These are phyloP conservation scores for Clarias gariepinus DNA, from an alignment of 2,113 vertebrate species.

Conservation along the genomic window DNA sequence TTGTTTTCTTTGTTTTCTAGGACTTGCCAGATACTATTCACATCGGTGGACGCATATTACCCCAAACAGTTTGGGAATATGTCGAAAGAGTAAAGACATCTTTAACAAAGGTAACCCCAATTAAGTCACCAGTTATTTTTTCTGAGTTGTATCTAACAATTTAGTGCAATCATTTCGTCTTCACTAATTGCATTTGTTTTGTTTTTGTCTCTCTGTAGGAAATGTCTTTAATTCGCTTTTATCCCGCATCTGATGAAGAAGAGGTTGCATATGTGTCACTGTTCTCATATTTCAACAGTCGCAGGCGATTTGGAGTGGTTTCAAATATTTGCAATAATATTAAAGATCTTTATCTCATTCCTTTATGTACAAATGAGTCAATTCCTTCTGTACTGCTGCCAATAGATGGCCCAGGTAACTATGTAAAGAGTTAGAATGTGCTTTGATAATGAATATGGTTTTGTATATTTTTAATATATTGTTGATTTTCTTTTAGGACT, in stretches of 20 bases:
- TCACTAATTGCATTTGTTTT: not conserved
- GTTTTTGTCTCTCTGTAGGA: constrained; percentile 76
- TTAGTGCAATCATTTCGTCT: not conserved
- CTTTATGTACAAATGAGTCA: constrained; percentile 87
- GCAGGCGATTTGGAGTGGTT: constrained; percentile 93
- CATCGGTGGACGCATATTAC: constrained; percentile 91
- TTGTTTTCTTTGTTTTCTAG: constrained; percentile 67
- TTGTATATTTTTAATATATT: not conserved
- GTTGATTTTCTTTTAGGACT: constrained; percentile 74
- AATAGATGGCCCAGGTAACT: constrained; percentile 94
- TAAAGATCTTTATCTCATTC: constrained; percentile 97
- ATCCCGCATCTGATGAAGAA: constrained; percentile 94
- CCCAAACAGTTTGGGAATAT: constrained; percentile 97
- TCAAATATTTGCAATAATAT: constrained; percentile 88
- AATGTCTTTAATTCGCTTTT: constrained; percentile 93
- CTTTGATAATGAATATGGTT: not conserved
- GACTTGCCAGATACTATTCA: constrained; percentile 96
- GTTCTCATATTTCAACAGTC: constrained; percentile 98
- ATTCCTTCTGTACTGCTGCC: constrained; percentile 91
- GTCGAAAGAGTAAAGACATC: constrained; percentile 93
- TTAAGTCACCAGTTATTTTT: not conserved
- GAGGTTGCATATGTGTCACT: constrained; percentile 96
- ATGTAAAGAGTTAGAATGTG: constrained; percentile 37
- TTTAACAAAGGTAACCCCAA: constrained; percentile 83
- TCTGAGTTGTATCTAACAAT: not conserved